These are phyloP conservation scores for Porites rus DNA, from an alignment of 92 coral and sea anemone genomes.

Conservation along the genomic window DNA sequence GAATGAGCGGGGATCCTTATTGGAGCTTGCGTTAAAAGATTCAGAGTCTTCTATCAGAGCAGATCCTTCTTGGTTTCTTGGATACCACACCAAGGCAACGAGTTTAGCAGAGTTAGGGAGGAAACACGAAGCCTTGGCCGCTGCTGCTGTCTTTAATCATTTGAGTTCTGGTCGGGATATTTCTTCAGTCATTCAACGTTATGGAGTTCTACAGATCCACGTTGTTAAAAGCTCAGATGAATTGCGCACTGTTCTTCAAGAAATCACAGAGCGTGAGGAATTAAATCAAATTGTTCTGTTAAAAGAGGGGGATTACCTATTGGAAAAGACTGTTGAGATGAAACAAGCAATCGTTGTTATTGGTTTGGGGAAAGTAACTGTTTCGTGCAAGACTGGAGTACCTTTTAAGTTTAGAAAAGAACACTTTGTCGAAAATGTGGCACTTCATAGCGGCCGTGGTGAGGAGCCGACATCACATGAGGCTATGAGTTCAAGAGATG, in stretches of 20 bases:
- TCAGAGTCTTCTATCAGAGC: conserved; percentile 6
- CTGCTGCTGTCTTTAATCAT: conserved; percentile 35
- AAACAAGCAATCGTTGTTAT: background rate
- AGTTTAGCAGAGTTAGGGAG: conserved; percentile 20
- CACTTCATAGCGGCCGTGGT: conserved; percentile 1
- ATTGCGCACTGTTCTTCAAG: conserved; percentile 7
- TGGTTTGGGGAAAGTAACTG: conserved; percentile 21
- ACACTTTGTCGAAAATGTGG: conserved; percentile 19
- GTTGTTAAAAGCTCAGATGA: conserved; percentile 6
- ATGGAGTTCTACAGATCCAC: background rate
- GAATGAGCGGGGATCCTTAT: background rate
- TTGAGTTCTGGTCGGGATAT: conserved; percentile 24
- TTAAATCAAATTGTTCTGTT: conserved; percentile 19
- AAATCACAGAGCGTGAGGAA: background rate
- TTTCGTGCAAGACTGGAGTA: conserved; percentile 15
- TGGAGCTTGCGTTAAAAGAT: conserved; percentile 17
- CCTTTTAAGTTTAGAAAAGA: conserved; percentile 28
- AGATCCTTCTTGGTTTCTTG: conserved; percentile 20
- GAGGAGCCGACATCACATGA: background rate
- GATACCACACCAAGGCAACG: conserved; percentile 13
- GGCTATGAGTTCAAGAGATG: background rate
- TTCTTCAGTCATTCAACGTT: conserved; percentile 6
- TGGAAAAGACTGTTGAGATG: conserved; percentile 15
- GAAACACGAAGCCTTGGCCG: conserved; percentile 21
- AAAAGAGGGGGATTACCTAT: conserved; percentile 15